Conservation (phyloP, 2,888 invertebrate species). For the Agriopis leucophaearia region DNA sequence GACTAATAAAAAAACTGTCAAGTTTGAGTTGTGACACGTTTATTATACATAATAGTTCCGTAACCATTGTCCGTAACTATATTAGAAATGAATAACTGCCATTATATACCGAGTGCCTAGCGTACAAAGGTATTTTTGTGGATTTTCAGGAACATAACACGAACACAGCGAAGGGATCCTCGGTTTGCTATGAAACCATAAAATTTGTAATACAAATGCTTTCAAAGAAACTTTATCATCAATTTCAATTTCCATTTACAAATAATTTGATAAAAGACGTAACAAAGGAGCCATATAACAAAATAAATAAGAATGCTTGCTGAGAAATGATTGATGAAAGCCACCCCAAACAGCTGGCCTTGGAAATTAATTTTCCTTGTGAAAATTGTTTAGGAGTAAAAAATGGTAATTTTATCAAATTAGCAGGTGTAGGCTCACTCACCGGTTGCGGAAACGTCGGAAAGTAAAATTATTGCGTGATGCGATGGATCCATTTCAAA, state of each 20-base stretch:
- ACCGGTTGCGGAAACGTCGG: conserved; percentile 13
- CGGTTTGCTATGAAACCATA: too few species aligned
- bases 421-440: conserved; percentile 25
- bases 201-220: not conserved
- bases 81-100: too few species aligned
- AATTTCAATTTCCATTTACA: conserved; percentile 33
- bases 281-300: conserved; percentile 33
- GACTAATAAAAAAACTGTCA: too few species aligned
- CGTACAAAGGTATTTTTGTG: too few species aligned
- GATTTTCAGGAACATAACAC: too few species aligned
- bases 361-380: conserved; percentile 39
- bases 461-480: conserved; percentile 10
- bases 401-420: conserved; percentile 37
- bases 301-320: conserved; percentile 37
- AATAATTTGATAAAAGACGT: conserved; percentile 34
- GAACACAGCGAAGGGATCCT: too few species aligned
- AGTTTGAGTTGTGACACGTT: too few species aligned
- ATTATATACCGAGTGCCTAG: too few species aligned
- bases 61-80: too few species aligned
- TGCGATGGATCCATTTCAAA: conserved; percentile 10
- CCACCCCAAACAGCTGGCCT: conserved; percentile 36
- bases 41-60: too few species aligned
- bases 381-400: conserved; percentile 37
- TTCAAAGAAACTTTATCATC: conserved; percentile 5
- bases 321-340: conserved; percentile 44